phyloP scores from a whole-genome alignment of 1,140 invertebrate species.

The Rhagoletis zephyria region DNA sequence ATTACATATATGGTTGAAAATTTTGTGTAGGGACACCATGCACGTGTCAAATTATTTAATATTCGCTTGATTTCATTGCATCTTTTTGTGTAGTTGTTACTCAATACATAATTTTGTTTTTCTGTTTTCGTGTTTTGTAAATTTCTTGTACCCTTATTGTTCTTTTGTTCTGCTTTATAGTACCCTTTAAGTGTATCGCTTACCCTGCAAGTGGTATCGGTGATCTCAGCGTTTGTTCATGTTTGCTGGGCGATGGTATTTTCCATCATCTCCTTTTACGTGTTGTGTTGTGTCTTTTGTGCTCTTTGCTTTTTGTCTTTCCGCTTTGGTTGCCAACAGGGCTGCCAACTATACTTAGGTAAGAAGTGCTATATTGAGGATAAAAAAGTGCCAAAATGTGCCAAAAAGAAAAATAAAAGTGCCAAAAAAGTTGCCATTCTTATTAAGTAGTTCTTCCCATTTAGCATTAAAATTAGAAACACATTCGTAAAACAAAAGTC shows the following conservation, averaged over 20 bases:
- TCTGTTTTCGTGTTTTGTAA: neutral
- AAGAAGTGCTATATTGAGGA: no score
- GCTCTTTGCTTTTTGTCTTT: neutral
- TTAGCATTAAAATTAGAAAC: no score
- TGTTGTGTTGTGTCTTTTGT: neutral
- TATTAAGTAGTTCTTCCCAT: no score
- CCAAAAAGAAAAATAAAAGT: no score
- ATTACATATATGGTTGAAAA: no score
- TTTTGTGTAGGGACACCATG: no score
- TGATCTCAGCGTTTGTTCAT: neutral
- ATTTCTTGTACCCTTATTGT: neutral
- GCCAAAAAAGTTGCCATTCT: no score
- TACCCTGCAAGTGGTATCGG: neutral
- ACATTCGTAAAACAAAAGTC: no score
- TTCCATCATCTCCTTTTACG: conserved; percentile 6
- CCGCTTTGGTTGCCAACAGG: neutral
- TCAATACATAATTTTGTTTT: neutral
- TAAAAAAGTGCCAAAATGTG: no score
- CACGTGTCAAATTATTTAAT: no score
- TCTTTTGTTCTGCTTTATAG: neutral
- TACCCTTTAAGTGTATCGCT: neutral
- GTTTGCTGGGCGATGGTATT: neutral
- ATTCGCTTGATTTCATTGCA: neutral
- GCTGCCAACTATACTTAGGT: no score
- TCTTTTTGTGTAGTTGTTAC: neutral